Evolutionary conservation across 2,888 invertebrate genomes (phyloP).

Genomic region (Drosophila tripunctata): DNA sequence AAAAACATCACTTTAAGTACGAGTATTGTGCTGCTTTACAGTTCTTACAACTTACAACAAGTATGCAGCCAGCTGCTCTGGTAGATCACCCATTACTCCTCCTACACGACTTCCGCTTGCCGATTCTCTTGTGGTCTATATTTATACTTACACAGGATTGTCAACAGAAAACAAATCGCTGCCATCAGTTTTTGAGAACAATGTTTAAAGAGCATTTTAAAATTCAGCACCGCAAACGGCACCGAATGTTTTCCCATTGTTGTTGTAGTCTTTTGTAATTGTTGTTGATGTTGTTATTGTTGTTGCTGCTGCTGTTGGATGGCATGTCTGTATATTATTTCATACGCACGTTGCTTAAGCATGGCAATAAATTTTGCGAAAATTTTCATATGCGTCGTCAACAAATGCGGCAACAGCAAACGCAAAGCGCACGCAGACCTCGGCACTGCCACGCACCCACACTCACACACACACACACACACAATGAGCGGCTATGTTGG

Average conservation of each 20-base stretch:
- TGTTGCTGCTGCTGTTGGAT: slow-evolving; percentile 29
- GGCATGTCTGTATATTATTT: slow-evolving; percentile 71
- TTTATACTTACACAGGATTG: slow-evolving; percentile 31
- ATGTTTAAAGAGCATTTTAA: slow-evolving; percentile 77
- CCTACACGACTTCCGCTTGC: background rate
- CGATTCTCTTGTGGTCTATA: background rate
- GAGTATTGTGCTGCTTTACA: background rate
- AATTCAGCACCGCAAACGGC: slow-evolving; percentile 62
- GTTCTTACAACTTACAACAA: slow-evolving; percentile 1
- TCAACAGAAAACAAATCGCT: slow-evolving; percentile 67
- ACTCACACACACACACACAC: background rate
- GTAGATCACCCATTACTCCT: too few relatives aligned
- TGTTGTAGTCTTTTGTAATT: slow-evolving; percentile 14
- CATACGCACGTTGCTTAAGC: slow-evolving; percentile 76
- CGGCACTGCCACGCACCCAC: slow-evolving; percentile 11
- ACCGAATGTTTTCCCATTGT: slow-evolving; percentile 21
- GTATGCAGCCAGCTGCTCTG: background rate
- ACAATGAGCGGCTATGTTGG: background rate
- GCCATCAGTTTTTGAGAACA: slow-evolving; percentile 67
- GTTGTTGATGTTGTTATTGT: slow-evolving; percentile 17
- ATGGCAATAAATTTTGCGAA: slow-evolving; percentile 69
- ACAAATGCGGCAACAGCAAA: slow-evolving; percentile 53
- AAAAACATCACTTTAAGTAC: slow-evolving; percentile 16
- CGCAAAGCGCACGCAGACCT: slow-evolving; percentile 40
- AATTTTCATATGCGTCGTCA: slow-evolving; percentile 74